phyloP scores from a whole-genome alignment of 2,888 invertebrate genomes.

The Napeogenes sylphis region DNA sequence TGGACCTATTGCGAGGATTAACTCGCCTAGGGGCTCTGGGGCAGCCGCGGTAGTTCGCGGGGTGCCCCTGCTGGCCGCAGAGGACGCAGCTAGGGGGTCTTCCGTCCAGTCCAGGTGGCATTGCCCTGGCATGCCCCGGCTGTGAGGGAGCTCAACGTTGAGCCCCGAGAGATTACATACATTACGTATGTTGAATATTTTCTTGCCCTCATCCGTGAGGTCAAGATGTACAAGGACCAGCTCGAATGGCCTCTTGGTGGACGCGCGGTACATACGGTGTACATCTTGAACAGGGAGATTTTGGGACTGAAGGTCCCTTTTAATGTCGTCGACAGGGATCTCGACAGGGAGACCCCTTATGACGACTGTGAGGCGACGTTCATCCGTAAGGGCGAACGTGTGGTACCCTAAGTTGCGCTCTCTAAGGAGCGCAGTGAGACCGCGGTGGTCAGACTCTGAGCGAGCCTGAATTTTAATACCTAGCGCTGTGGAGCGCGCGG shows the following conservation, averaged over 20 bases:
- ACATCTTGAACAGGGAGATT: neutral
- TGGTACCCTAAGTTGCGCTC: no score
- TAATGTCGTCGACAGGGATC: no score
- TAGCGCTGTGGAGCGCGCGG: no score
- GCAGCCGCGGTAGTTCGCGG: neutral
- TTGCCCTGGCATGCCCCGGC: neutral
- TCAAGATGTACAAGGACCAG: neutral
- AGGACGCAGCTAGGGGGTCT: neutral
- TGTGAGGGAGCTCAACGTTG: no score
- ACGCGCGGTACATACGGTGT: neutral
- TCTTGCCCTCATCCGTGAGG: conserved; percentile 3
- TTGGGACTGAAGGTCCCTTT: neutral
- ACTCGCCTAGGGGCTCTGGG: neutral
- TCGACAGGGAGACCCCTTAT: no score
- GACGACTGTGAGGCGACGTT: no score
- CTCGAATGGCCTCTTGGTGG: neutral
- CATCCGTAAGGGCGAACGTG: no score
- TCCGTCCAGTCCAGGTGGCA: conserved; percentile 12
- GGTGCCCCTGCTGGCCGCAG: neutral
- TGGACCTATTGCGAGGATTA: neutral
- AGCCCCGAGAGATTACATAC: neutral
- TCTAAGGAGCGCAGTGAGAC: no score
- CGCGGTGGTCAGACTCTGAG: no score
- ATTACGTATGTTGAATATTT: neutral
- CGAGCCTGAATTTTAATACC: no score